Percentiles rank a stretch among this genome's conserved stretches.
These are phyloP conservation scores for Pedionomus torquatus DNA, from an alignment of 2,113 vertebrate species.

Conservation along the genomic window DNA sequence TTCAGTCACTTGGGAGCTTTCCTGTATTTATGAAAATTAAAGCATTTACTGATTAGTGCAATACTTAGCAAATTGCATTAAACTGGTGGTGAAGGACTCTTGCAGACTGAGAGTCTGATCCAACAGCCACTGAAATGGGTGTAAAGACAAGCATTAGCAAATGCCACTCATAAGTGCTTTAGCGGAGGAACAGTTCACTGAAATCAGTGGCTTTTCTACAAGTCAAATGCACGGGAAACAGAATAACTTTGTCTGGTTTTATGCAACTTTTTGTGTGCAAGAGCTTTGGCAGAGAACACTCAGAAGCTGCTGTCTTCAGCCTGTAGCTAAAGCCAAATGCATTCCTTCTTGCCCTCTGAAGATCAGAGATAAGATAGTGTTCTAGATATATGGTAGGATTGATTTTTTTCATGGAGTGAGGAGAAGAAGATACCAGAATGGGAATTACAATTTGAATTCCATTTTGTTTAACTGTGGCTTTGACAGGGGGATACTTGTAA, in stretches of 20 bases:
- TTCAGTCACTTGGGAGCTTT: neutral
- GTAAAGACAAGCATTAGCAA: neutral
- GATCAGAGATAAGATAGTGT: neutral
- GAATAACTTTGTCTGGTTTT: neutral
- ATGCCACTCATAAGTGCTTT: neutral
- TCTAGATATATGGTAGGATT: neutral
- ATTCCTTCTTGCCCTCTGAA: neutral
- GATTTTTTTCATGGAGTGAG: neutral
- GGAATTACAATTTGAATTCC: neutral
- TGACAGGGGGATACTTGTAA: neutral
- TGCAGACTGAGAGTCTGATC: neutral
- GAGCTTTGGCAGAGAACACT: neutral
- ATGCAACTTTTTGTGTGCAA: neutral
- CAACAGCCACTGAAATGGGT: neutral
- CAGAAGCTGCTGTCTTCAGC: neutral
- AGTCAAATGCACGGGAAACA: neutral
- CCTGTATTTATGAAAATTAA: slow-evolving; percentile 37
- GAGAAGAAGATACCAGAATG: neutral
- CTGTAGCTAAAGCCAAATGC: neutral
- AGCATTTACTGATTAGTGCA: slow-evolving; percentile 31
- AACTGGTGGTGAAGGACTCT: slow-evolving; percentile 32
- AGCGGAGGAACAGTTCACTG: slow-evolving; percentile 22
- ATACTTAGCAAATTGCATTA: neutral
- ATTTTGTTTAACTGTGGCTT: neutral
- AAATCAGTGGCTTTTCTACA: neutral